Conservation (phyloP, 1,140 invertebrate species). For the Aphelinus certus region DNA sequence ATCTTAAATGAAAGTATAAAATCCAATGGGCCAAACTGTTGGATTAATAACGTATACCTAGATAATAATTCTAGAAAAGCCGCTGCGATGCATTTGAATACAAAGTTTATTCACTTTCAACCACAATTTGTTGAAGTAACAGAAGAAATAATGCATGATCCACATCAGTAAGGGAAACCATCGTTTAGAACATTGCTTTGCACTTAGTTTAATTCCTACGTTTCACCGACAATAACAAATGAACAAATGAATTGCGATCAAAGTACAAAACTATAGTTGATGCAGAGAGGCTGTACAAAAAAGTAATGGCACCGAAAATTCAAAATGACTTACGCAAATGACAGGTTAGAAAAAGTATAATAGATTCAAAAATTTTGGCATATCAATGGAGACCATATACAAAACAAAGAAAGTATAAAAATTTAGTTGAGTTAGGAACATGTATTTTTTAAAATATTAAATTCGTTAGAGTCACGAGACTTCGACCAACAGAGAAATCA, state of each 20-base stretch:
- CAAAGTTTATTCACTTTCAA: too few species aligned
- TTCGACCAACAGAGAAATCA: constrained; percentile 25
- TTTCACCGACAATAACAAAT: constrained; percentile 39
- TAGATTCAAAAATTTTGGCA: constrained; percentile 17
- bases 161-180: constrained; percentile 19
- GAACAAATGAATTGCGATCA: constrained; percentile 35
- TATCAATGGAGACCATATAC: constrained; percentile 6
- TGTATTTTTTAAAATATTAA: constrained; percentile 32
- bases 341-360: not conserved
- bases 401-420: constrained; percentile 30
- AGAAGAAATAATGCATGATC: not conserved
- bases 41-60: constrained; percentile 25
- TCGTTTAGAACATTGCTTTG: constrained; percentile 26
- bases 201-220: constrained; percentile 30
- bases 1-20: constrained; percentile 37
- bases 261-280: constrained; percentile 34
- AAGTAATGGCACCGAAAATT: constrained; percentile 7
- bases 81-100: constrained; percentile 27
- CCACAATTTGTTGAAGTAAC: not conserved
- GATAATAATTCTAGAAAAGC: constrained; percentile 1
- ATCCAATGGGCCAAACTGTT: not conserved
- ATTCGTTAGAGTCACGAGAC: constrained; percentile 29
- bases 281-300: constrained; percentile 23
- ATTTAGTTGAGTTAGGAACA: constrained; percentile 19
- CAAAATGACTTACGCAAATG: not conserved